Percentiles rank a stretch among this genome's conserved stretches.
These are phyloP conservation scores for Melanotaenia nigrans DNA, from an alignment of 2,797 vertebrate species.

Conservation along the genomic window DNA sequence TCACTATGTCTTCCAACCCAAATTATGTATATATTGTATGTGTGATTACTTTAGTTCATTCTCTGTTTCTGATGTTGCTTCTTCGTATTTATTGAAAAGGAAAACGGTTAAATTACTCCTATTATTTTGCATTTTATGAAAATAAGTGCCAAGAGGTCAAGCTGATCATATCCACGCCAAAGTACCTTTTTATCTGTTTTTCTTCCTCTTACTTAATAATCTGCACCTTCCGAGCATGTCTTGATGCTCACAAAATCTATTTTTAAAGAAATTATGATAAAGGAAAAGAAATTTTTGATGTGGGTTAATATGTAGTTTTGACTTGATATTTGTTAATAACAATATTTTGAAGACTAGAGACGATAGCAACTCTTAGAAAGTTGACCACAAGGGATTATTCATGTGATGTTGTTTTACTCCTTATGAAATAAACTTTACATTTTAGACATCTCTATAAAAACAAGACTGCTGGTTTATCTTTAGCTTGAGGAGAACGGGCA, in stretches of 20 bases:
- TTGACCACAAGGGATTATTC: background rate
- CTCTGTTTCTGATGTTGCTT: conserved; percentile 44
- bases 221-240: conserved; percentile 25
- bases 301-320: conserved; percentile 23
- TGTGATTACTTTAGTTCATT: conserved; percentile 40
- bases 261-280: conserved; percentile 13
- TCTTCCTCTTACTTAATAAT: conserved; percentile 6
- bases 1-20: conserved; percentile 11
- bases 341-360: background rate
- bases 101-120: conserved; percentile 25
- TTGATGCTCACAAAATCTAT: conserved; percentile 8
- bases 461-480: conserved; percentile 16
- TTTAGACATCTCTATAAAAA: conserved; percentile 11
- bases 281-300: conserved; percentile 1
- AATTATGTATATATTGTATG: conserved; percentile 31
- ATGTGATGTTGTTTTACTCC: conserved; percentile 9
- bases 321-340: background rate
- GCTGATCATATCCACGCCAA: conserved; percentile 34
- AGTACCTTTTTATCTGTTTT: conserved; percentile 28
- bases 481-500: background rate
- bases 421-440: conserved; percentile 38
- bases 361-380: background rate
- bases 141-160: conserved; percentile 47
- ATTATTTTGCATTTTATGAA: conserved; percentile 21
- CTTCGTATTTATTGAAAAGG: conserved; percentile 74